Evolutionary conservation across 2,113 vertebrate genomes (phyloP).

Genomic region (Anser brachyrhynchus): DNA sequence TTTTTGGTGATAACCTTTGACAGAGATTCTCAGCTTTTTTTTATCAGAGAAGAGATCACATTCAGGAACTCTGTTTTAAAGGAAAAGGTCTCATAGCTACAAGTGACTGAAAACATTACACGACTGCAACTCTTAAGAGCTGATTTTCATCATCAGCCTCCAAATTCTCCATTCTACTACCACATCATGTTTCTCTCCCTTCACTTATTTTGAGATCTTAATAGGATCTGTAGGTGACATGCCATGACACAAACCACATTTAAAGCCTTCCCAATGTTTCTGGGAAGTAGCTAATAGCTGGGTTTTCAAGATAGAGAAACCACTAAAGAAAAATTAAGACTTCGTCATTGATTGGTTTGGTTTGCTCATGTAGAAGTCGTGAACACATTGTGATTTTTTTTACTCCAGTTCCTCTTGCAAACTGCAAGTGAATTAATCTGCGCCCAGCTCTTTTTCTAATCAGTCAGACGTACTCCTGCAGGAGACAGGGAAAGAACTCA

Average conservation of each 20-base stretch:
- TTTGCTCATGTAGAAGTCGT: background rate
- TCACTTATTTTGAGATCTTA: background rate
- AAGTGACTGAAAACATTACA: background rate
- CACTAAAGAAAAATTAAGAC: background rate
- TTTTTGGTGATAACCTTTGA: too few relatives aligned
- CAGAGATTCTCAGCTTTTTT: background rate
- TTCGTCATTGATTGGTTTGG: background rate
- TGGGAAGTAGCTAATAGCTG: background rate
- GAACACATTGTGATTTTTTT: background rate
- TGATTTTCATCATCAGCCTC: background rate
- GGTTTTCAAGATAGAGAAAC: background rate
- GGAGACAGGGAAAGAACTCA: background rate
- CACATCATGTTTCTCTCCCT: background rate
- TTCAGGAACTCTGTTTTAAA: background rate
- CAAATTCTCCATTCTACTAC: background rate
- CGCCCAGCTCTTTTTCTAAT: background rate
- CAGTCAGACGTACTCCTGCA: background rate
- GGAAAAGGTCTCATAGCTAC: background rate
- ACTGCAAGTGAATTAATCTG: background rate
- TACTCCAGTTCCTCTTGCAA: background rate
- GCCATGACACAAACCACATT: background rate
- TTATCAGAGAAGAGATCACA: background rate
- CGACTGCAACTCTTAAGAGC: fast-evolving
- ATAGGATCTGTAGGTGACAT: background rate
- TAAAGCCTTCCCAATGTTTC: background rate